Evolutionary conservation across 1,140 invertebrate species (phyloP).

Genomic region (Zelostemma sp.): DNA sequence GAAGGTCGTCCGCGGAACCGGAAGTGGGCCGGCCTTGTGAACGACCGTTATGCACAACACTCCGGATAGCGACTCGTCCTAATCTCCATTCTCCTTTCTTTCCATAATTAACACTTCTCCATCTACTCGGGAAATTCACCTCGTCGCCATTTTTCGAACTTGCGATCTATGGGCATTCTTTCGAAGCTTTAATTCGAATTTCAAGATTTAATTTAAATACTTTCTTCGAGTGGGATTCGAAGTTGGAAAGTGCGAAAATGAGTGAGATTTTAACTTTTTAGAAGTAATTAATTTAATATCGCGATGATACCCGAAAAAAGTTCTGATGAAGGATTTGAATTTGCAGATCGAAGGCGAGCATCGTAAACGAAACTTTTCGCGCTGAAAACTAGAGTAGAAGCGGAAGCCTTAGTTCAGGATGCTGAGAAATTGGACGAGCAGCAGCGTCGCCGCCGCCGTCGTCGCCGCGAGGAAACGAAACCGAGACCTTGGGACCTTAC

Average conservation of each 20-base stretch:
- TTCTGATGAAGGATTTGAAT: background rate
- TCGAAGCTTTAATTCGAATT: no score
- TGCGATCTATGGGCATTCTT: background rate
- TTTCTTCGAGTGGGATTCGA: no score
- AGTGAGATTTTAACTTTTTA: no score
- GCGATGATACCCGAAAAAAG: background rate
- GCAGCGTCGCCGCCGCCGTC: no score
- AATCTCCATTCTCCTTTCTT: slow-evolving; percentile 7
- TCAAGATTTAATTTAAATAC: no score
- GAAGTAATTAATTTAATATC: background rate
- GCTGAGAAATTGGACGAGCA: slow-evolving; percentile 53
- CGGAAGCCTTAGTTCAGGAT: slow-evolving; percentile 56
- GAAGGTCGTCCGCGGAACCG: slow-evolving; percentile 64
- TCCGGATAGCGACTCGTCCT: slow-evolving; percentile 35
- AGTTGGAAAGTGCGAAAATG: no score
- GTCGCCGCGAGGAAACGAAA: slow-evolving; percentile 33
- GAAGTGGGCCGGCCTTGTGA: slow-evolving; percentile 67
- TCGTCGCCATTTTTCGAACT: background rate
- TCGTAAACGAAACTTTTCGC: background rate
- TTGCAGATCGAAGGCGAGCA: slow-evolving; percentile 27
- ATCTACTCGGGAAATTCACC: background rate
- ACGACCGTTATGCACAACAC: slow-evolving; percentile 60
- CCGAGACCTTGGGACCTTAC: slow-evolving; percentile 27
- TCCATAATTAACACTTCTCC: background rate
- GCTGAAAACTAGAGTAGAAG: no score